A percentile compares a stretch with the other conserved stretches of the same genome.
Conservation (phyloP, 2,113 vertebrate genomes). For the Hippocampus barbouri region DNA sequence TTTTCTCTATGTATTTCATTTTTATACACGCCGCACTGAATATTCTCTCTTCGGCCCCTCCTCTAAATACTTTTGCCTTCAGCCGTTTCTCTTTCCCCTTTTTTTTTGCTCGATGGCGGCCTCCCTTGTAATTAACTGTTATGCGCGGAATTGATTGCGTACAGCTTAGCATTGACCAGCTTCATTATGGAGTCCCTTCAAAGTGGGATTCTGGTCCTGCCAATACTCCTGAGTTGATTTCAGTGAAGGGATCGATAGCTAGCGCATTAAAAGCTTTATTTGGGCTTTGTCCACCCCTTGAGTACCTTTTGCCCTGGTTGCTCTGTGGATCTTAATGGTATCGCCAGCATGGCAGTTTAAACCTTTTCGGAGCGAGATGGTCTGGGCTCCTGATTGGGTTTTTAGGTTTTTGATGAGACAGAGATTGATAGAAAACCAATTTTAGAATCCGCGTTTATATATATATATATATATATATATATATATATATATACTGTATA, state of each 20-base stretch:
- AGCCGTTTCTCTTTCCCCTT: slow-evolving; percentile 32
- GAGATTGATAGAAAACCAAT: background rate
- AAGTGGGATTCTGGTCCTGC: slow-evolving; percentile 76
- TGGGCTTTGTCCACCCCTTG: slow-evolving; percentile 66
- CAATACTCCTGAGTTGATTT: slow-evolving; percentile 78
- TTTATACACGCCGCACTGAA: slow-evolving; percentile 54
- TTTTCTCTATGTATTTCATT: slow-evolving; percentile 38
- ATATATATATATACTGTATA: too few species aligned
- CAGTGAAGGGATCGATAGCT: slow-evolving; percentile 71
- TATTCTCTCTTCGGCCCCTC: slow-evolving; percentile 37
- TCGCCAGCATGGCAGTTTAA: slow-evolving; percentile 23
- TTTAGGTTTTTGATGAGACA: background rate
- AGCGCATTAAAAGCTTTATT: slow-evolving; percentile 79
- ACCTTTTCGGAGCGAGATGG: slow-evolving; percentile 33
- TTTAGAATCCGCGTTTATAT: slow-evolving; percentile 6
- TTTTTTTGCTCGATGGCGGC: slow-evolving; percentile 59
- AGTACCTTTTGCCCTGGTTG: slow-evolving; percentile 61
- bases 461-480: too few species aligned
- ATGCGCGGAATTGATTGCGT: slow-evolving; percentile 76
- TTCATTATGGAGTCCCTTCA: slow-evolving; percentile 81
- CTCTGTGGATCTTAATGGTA: slow-evolving; percentile 47
- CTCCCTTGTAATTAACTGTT: slow-evolving; percentile 79
- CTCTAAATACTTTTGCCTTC: slow-evolving; percentile 44
- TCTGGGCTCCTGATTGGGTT: slow-evolving; percentile 1
- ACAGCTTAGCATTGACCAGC: slow-evolving; percentile 79